Base-by-base conservation (phyloP, 1,140 invertebrate species). In the Drosophila kikkawai region DNA sequence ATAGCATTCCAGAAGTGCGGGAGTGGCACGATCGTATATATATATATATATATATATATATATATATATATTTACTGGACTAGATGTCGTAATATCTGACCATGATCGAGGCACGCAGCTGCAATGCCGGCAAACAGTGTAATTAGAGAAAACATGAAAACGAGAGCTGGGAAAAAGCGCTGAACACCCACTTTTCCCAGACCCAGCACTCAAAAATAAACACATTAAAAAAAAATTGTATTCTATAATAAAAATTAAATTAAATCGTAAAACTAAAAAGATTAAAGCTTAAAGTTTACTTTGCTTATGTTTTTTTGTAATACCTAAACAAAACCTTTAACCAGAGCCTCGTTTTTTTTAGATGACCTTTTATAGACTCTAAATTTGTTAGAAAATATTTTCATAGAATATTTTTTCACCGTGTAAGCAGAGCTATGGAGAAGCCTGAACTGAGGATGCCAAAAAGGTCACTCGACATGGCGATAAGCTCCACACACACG, bases 51-150 rank as follows among this genome's bases (percentile, higher is more conserved):
- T 13, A 26, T 22, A 29, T 32, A 19, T 17, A 37, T 15, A 13
- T 13, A 26, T 29, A 29, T 48, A 48, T 8, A 26, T 48, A 15
- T 29, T 9, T 50, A 29, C 4, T 29, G 8, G 7, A 36, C 29
- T 34, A 53, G 3, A 51, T 53, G 50, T 53, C 19, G 51, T 55
- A 36, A 19, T 37, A 55, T 22, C 19, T 37, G 70, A 64, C 78
- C 58, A 51, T 47, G 45, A 79, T 71, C 75, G 48, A 11, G 48
- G 32, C 64, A 61, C 75, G 75, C 73, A 67, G 61, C 71, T 76
- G 75, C 75, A 55, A 29, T 15, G 45, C 44, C 59, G 45, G 13
- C 48, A 32, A 51, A 71, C 51, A 39, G 47, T 69, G 44, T 77
- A 76, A 75, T 75, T 77, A 77, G 50, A 68, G 44, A 56, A 19